Percentiles rank a stretch among this genome's conserved stretches.
These are phyloP conservation scores for Pseudococcus jackbeardsleyi DNA, from an alignment of 2,888 invertebrate species.

Conservation along the genomic window DNA sequence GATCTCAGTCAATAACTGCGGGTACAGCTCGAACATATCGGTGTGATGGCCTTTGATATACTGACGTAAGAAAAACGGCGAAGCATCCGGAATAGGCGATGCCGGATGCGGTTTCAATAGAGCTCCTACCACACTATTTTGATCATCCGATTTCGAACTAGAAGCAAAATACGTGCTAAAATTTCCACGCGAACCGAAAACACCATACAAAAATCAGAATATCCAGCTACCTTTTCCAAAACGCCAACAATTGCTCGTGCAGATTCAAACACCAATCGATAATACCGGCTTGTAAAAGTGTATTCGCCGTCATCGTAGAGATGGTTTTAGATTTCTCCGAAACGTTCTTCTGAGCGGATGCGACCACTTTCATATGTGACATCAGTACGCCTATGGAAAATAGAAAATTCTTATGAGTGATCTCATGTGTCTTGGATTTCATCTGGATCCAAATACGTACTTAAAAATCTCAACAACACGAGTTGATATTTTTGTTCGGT, in stretches of 20 bases:
- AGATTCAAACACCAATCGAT: conserved; percentile 82
- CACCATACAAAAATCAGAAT: neutral
- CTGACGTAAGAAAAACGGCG: conserved; percentile 92
- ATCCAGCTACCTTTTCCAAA: conserved; percentile 65
- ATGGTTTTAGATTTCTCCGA: conserved; percentile 74
- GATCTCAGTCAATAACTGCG: conserved; percentile 95
- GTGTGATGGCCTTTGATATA: conserved; percentile 92
- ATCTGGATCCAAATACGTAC: conserved; percentile 70
- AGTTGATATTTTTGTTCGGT: conserved; percentile 73
- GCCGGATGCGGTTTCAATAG: conserved; percentile 86
- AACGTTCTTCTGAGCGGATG: conserved; percentile 34
- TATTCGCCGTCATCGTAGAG: conserved; percentile 79
- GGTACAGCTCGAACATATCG: conserved; percentile 94
- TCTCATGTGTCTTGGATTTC: neutral
- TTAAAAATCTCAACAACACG: conserved; percentile 87
- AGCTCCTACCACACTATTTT: conserved; percentile 73
- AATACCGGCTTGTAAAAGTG: conserved; percentile 79
- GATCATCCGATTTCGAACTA: conserved; percentile 65
- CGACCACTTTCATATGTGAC: conserved; percentile 59
- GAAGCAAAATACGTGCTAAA: neutral
- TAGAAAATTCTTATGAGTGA: neutral
- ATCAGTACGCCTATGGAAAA: conserved; percentile 41
- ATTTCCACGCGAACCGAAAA: too few species aligned
- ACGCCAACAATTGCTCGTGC: conserved; percentile 73
- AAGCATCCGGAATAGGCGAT: conserved; percentile 91